These are phyloP conservation scores for Archips crataeganus DNA, from an alignment of 2,888 invertebrate species.

Conservation along the genomic window DNA sequence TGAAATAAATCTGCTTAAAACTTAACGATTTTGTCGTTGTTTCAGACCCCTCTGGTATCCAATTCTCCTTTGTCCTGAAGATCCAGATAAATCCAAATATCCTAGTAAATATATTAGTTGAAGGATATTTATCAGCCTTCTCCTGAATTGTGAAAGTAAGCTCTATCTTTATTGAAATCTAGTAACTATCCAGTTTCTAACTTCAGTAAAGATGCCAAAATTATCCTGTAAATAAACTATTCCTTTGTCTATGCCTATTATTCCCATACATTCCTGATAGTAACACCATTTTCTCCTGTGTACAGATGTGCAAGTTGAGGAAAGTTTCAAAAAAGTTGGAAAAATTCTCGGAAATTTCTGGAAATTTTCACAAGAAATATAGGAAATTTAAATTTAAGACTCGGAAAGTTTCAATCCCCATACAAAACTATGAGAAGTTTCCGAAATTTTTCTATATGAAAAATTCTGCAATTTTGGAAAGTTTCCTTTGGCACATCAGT, in stretches of 20 bases:
- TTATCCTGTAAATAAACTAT: background rate
- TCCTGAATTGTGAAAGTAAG: background rate
- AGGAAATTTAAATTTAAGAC: too few relatives aligned
- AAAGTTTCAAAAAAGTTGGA: too few relatives aligned
- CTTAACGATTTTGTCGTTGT: background rate
- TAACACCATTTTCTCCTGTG: background rate
- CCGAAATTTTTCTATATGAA: too few relatives aligned
- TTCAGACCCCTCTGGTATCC: conserved; percentile 2
- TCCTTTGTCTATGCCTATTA: background rate
- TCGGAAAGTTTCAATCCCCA: too few relatives aligned
- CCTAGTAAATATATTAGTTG: too few relatives aligned
- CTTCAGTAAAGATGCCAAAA: background rate
- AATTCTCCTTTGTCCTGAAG: conserved; percentile 1
- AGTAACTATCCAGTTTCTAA: background rate
- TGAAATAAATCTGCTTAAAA: background rate
- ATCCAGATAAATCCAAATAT: too few relatives aligned
- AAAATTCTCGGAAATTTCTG: too few relatives aligned
- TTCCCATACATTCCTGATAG: background rate
- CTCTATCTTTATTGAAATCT: background rate
- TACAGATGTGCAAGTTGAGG: too few relatives aligned
- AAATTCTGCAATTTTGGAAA: too few relatives aligned
- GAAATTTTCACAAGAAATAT: too few relatives aligned
- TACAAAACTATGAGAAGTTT: too few relatives aligned
- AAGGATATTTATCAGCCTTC: background rate
- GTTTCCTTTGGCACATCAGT: too few relatives aligned